phyloP scores from a whole-genome alignment of 2,888 invertebrate species.

The Hemicrepidius hirtus region DNA sequence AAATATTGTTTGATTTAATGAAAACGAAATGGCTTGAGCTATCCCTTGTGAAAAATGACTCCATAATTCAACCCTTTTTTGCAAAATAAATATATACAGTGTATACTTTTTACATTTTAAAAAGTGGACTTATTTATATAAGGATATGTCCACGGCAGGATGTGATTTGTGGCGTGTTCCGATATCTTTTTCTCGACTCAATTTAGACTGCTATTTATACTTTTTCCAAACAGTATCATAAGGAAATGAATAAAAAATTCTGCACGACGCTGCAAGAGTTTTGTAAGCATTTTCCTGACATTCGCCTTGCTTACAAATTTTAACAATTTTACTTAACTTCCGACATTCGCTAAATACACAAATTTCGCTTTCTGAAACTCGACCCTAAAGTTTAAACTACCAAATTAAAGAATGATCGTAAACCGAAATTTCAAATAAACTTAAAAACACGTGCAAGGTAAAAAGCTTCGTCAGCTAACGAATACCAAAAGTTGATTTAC shows the following conservation, averaged over 20 bases:
- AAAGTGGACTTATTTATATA: slow-evolving; percentile 31
- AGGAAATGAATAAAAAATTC: slow-evolving; percentile 16
- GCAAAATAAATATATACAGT: slow-evolving; percentile 41
- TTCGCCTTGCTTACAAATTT: slow-evolving; percentile 1
- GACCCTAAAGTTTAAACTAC: slow-evolving; percentile 11
- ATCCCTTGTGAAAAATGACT: slow-evolving; percentile 59
- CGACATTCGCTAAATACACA: not conserved
- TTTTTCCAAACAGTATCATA: not conserved
- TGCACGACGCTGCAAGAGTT: not conserved
- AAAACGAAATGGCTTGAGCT: slow-evolving; percentile 64
- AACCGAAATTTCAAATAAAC: slow-evolving; percentile 17
- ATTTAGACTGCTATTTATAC: slow-evolving; percentile 4
- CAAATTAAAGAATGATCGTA: slow-evolving; percentile 10
- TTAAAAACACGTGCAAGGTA: slow-evolving; percentile 26
- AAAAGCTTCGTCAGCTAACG: slow-evolving; percentile 32
- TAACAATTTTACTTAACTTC: not conserved
- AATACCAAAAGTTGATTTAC: slow-evolving; percentile 44
- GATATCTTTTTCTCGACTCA: slow-evolving; percentile 14
- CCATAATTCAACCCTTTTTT: slow-evolving; percentile 57
- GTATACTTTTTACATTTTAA: slow-evolving; percentile 40
- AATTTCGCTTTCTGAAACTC: not conserved
- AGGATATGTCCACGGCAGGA: slow-evolving; percentile 17
- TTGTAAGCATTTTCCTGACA: not conserved
- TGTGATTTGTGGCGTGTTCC: slow-evolving; percentile 23
- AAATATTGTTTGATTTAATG: slow-evolving; percentile 69